Base-by-base conservation (phyloP, 2,797 vertebrate species). In the Spea hammondii region DNA sequence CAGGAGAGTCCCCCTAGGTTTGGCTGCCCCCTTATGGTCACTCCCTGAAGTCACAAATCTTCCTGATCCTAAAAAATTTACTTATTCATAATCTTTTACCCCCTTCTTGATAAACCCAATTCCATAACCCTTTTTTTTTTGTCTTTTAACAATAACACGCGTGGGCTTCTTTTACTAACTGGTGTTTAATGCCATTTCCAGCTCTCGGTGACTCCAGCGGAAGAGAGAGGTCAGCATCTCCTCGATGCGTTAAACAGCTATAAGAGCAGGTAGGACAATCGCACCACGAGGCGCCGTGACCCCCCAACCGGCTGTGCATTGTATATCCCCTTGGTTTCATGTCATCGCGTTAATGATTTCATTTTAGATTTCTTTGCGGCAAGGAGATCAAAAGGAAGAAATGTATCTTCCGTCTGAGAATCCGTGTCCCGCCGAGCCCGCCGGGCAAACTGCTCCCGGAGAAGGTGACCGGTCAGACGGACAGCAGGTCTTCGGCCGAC, bases 321-420 rank as follows among this genome's bases (percentile, higher is more conserved):
- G 32, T 32, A 32, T 32, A 32, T 32, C 32, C 32, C 32, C 32
- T 32, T 32, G 1, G 32, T 32, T 32, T 3, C 32, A 32, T 17
- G 17, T 17, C 17, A 17, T 17, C 17, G 17, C 51, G 11, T 2
- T 7, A 6, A 10, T 73, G 10, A 50, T 65, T 49, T 60, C 4
- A n/a, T 50, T 84, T 53, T 81, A 99, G 97, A 90, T 99, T 99
- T 83, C 92, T 98, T 53, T 98, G 96, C 0, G 97, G 97, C 71
- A 98, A 97, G 79, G 97, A 98, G 86, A 97, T 99, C 3, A 99
- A 99, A 76, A 98, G 97, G 89, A 96, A 97, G 88, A 98, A 98
- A 83, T 97, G 96, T 86, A 97, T 99, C 85, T 99, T 98, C 69
- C 93, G 97, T n/a, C 88, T 99, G 84, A 90, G 96, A 50, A 94